phyloP scores from a whole-genome alignment of 2,797 vertebrate species.

The Acropternis orthonyx region DNA sequence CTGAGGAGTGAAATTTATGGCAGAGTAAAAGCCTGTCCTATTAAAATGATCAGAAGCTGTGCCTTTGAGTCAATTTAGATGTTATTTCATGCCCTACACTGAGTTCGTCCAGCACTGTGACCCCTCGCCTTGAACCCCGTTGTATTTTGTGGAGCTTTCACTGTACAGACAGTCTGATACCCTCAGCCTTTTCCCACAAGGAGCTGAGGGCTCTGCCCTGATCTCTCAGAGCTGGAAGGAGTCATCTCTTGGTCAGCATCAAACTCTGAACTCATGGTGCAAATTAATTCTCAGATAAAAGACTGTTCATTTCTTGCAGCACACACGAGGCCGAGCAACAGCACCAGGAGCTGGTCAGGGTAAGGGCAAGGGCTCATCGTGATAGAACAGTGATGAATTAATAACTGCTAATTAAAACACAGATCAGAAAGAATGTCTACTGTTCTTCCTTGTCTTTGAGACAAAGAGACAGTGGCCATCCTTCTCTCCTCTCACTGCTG shows the following conservation, averaged over 20 bases:
- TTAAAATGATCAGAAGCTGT: neutral
- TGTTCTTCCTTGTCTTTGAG: neutral
- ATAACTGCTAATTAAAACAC: neutral
- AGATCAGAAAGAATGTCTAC: neutral
- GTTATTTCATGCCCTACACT: neutral
- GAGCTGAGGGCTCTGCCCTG: neutral
- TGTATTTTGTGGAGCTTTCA: neutral
- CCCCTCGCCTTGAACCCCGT: neutral
- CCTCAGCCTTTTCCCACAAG: rapidly evolving
- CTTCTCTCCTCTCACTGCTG: neutral
- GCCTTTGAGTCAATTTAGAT: neutral
- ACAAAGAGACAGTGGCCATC: neutral
- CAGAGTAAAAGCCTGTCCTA: neutral
- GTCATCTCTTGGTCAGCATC: neutral
- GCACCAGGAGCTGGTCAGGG: neutral
- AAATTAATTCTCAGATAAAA: neutral
- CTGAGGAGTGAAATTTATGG: neutral
- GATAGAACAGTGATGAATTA: neutral
- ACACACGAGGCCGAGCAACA: neutral
- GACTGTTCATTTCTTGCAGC: neutral
- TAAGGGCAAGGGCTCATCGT: neutral
- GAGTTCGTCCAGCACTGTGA: neutral
- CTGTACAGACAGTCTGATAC: rapidly evolving
- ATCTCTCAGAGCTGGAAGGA: neutral
- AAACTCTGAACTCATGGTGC: neutral